Conservation (phyloP, 2,888 invertebrate species). For the Hedya salicella region DNA sequence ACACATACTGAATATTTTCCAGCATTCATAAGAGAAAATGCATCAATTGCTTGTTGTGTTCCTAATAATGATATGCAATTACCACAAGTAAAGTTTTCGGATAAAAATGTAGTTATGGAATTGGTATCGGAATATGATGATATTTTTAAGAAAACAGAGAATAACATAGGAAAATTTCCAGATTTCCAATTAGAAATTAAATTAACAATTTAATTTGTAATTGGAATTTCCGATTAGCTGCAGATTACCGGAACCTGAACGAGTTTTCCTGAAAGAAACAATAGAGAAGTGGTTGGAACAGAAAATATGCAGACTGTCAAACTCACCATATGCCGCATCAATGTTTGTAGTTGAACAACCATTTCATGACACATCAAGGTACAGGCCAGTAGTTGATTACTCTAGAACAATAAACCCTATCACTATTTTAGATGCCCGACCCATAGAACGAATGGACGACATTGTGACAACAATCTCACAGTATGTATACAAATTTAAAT, state of each 20-base stretch:
- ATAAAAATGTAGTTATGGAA: constrained; percentile 13
- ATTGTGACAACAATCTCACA: constrained; percentile 22
- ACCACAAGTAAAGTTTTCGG: background rate
- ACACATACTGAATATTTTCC: constrained; percentile 25
- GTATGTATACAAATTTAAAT: constrained; percentile 30
- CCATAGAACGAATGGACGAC: constrained; percentile 28
- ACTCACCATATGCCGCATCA: constrained; percentile 34
- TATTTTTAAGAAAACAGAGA: constrained; percentile 20
- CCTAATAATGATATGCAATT: background rate
- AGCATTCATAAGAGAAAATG: constrained; percentile 20
- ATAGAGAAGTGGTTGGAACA: constrained; percentile 30
- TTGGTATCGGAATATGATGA: constrained; percentile 10
- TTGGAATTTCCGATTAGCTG: constrained; percentile 30
- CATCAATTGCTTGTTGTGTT: constrained; percentile 4
- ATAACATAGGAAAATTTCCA: constrained; percentile 30
- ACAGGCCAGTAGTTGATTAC: constrained; percentile 32
- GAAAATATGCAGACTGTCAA: constrained; percentile 31
- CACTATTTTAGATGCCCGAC: constrained; percentile 24
- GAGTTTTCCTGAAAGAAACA: constrained; percentile 25
- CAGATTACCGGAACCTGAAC: constrained; percentile 28
- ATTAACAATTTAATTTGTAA: constrained; percentile 12
- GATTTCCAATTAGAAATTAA: constrained; percentile 35
- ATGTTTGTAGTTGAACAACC: constrained; percentile 36
- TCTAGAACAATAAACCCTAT: constrained; percentile 34
- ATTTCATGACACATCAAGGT: constrained; percentile 33